phyloP scores from a whole-genome alignment of 2,797 vertebrate species.

The Pteronotus mesoamericanus region DNA sequence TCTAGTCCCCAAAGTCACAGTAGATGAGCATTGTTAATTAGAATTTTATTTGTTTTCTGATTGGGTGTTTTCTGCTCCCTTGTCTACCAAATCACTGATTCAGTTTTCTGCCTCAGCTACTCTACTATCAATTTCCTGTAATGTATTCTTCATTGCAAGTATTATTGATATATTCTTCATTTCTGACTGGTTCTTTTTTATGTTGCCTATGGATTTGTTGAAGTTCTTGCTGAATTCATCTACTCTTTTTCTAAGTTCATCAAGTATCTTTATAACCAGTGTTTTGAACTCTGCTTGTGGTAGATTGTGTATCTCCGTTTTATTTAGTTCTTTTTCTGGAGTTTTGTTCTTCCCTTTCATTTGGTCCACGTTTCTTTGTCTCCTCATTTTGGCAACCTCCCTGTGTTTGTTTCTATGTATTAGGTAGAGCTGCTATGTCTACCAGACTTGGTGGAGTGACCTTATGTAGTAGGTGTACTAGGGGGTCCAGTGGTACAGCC shows the following conservation, averaged over 20 bases:
- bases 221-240: background rate
- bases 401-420: too few species aligned
- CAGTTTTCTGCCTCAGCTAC: background rate
- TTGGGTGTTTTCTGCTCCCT: background rate
- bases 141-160: background rate
- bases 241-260: background rate
- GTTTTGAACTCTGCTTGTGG: background rate
- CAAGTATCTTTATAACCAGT: background rate
- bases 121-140: background rate
- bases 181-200: background rate
- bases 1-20: background rate
- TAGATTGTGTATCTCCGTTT: background rate
- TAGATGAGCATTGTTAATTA: background rate
- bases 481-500: background rate
- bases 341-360: background rate
- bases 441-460: too few species aligned
- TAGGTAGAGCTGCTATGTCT: too few species aligned
- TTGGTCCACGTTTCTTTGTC: background rate
- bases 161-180: background rate
- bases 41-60: background rate
- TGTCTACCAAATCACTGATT: background rate
- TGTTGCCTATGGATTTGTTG: too few species aligned
- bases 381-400: too few species aligned
- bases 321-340: background rate
- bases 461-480: too few species aligned